Evolutionary conservation across 2,113 vertebrate genomes (phyloP).

Genomic region (Euleptes europaea): DNA sequence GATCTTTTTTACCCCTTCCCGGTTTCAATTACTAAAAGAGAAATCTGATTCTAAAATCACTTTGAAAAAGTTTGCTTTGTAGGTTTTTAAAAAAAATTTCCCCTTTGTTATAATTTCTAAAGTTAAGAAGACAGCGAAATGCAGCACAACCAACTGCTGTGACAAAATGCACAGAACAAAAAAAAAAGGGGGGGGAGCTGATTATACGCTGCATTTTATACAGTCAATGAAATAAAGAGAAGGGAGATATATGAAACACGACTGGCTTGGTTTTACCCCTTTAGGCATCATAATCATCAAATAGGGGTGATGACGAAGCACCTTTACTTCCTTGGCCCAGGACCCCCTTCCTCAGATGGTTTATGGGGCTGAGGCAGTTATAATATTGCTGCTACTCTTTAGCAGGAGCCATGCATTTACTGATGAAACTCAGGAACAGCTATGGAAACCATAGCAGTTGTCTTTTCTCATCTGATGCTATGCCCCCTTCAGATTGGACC

Average conservation of each 20-base stretch:
- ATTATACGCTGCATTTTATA: not conserved
- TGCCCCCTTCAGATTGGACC: too few species aligned
- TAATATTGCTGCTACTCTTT: too few species aligned
- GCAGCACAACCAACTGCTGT: not conserved
- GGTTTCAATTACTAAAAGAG: not conserved
- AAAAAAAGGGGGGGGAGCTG: not conserved
- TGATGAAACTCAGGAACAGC: too few species aligned
- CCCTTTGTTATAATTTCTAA: slow-evolving; percentile 2
- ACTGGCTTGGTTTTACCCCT: not conserved
- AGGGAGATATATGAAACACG: not conserved
- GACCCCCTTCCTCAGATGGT: not conserved
- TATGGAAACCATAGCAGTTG: too few species aligned
- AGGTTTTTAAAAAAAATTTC: not conserved
- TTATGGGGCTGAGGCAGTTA: too few species aligned
- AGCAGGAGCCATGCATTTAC: too few species aligned
- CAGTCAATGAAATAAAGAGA: not conserved
- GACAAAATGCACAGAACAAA: not conserved
- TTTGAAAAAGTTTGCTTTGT: slow-evolving; percentile 7
- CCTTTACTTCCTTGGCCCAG: not conserved
- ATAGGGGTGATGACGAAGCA: not conserved
- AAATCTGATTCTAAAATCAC: not conserved
- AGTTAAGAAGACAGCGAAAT: slow-evolving; percentile 1
- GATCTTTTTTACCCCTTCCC: not conserved
- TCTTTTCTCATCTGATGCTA: too few species aligned
- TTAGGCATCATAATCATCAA: not conserved